Evolutionary conservation across 2,113 vertebrate species (phyloP).

Genomic region (Sarotherodon lohbergeri): DNA sequence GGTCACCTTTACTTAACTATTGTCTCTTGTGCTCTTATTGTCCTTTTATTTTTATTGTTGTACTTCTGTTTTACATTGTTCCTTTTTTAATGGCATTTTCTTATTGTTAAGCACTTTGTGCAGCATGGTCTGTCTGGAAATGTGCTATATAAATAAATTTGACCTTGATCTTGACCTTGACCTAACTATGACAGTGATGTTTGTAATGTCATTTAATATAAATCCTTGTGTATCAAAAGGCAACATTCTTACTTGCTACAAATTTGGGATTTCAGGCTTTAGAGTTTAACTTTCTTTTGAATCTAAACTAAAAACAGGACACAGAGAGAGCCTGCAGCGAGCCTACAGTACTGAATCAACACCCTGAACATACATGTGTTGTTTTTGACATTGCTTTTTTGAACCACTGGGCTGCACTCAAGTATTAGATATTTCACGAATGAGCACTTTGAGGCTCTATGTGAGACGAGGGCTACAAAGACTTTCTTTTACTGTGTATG

Average conservation of each 20-base stretch:
- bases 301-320: neutral
- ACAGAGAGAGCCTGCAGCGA: neutral
- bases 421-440: neutral
- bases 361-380: neutral
- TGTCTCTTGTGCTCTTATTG: neutral
- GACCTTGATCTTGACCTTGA: neutral
- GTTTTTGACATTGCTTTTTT: neutral
- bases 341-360: neutral
- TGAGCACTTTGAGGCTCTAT: neutral
- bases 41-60: neutral
- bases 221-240: neutral
- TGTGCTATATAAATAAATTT: neutral
- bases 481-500: neutral
- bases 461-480: neutral
- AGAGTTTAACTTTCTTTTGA: neutral
- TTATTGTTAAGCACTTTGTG: neutral
- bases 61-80: neutral
- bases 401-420: constrained; percentile 26
- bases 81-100: neutral
- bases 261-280: neutral
- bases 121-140: neutral
- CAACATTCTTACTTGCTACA: neutral
- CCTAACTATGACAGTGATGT: neutral
- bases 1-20: neutral
- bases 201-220: neutral